Percentiles rank a stretch among this genome's conserved stretches.
These are phyloP conservation scores for Atopsyche davidsoni DNA, from an alignment of 1,140 invertebrate genomes.

Conservation along the genomic window DNA sequence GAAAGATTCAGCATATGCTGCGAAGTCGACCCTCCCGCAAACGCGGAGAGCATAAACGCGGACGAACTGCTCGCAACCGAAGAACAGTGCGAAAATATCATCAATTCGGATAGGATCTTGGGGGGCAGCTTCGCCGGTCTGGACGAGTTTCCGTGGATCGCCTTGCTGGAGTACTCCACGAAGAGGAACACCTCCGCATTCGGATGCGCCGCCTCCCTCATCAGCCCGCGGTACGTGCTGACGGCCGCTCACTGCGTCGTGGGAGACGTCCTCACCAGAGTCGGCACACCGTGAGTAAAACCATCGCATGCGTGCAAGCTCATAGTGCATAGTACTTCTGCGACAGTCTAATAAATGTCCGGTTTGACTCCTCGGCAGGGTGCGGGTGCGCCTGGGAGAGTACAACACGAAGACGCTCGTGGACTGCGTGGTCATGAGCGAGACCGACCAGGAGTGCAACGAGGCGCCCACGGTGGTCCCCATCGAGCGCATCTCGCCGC, in stretches of 20 bases:
- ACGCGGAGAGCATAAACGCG: background rate
- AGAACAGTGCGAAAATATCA: slow-evolving; percentile 35
- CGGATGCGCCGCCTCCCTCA: slow-evolving; percentile 37
- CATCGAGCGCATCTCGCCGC: too few relatives aligned
- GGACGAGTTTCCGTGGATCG: slow-evolving; percentile 68
- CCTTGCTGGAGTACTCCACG: slow-evolving; percentile 57
- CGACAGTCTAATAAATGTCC: too few relatives aligned
- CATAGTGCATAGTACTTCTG: too few relatives aligned
- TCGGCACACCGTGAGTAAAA: slow-evolving; percentile 31
- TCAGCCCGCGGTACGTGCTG: slow-evolving; percentile 35
- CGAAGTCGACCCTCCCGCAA: background rate
- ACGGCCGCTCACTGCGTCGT: slow-evolving; percentile 42
- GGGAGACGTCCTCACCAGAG: background rate
- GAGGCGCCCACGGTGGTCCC: slow-evolving; percentile 29
- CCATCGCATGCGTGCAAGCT: too few relatives aligned
- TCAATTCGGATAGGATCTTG: slow-evolving; percentile 35
- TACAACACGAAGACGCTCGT: slow-evolving; percentile 38
- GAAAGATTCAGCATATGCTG: slow-evolving; percentile 9
- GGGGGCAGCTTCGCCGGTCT: slow-evolving; percentile 36
- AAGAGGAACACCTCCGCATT: background rate
- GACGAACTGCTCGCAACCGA: slow-evolving; percentile 31
- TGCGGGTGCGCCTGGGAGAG: slow-evolving; percentile 44
- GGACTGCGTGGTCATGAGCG: slow-evolving; percentile 35
- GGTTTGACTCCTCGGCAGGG: slow-evolving; percentile 27
- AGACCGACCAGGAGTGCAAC: slow-evolving; percentile 36